Evolutionary conservation across 2,888 invertebrate species (phyloP).

Genomic region (Sarcophaga rosellei): DNA sequence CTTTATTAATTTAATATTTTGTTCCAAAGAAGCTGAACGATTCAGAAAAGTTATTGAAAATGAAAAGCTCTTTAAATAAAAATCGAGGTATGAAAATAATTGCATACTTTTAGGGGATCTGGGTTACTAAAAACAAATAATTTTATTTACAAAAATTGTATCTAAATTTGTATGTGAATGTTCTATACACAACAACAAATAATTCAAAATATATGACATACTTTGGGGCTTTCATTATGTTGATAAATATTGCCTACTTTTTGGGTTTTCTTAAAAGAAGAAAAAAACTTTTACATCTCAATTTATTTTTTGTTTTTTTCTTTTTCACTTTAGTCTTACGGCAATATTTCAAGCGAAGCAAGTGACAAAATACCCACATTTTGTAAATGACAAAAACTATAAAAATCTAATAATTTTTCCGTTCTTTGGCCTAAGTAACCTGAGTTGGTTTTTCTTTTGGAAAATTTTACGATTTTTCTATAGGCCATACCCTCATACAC

Average conservation of each 20-base stretch:
- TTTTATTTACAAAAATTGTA: neutral
- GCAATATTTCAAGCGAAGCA: conserved; percentile 1
- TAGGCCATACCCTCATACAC: conserved; percentile 49
- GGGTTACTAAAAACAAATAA: neutral
- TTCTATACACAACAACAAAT: conserved; percentile 1
- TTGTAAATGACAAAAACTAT: conserved; percentile 57
- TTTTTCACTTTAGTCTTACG: neutral
- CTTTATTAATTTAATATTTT: conserved; percentile 71
- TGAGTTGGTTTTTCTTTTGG: conserved; percentile 27
- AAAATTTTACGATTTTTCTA: conserved; percentile 66
- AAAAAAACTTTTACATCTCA: conserved; percentile 42
- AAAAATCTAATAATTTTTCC: conserved; percentile 64
- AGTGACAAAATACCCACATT: conserved; percentile 53
- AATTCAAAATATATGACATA: conserved; percentile 27
- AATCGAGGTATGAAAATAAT: conserved; percentile 14
- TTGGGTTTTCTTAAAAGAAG: neutral
- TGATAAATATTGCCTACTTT: conserved; percentile 43
- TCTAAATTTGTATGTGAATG: too few relatives aligned
- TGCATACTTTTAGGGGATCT: neutral
- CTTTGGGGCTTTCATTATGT: conserved; percentile 14
- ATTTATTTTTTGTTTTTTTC: conserved; percentile 34
- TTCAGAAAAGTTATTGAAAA: too few relatives aligned
- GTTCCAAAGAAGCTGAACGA: neutral
- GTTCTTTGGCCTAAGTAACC: conserved; percentile 46
- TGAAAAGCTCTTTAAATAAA: neutral